Percentiles rank a stretch among this genome's conserved stretches.
Evolutionary conservation across 2,888 invertebrate genomes (phyloP).

Genomic region (Eudasyphora cyanicolor): DNA sequence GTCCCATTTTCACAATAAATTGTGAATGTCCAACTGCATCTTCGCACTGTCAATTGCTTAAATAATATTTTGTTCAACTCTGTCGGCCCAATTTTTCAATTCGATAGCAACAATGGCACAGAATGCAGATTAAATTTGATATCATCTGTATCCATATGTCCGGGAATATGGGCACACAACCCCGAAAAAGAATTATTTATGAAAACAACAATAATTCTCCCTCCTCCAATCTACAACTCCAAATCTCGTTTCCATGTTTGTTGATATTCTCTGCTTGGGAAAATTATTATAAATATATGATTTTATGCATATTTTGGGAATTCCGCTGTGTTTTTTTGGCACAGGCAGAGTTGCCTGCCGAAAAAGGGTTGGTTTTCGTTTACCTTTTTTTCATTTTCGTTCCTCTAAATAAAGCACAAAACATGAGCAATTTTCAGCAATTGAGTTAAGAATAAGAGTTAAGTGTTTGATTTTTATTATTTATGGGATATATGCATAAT

Average conservation of each 20-base stretch:
- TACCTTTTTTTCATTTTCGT: neutral
- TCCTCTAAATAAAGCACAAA: neutral
- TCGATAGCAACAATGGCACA: neutral
- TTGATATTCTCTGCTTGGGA: neutral
- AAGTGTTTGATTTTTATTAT: slow-evolving; percentile 32
- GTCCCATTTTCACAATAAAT: neutral
- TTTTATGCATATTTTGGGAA: slow-evolving; percentile 43
- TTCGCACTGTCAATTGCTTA: neutral
- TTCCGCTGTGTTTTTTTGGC: slow-evolving; percentile 28
- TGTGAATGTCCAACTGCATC: neutral
- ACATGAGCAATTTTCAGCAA: slow-evolving; percentile 13
- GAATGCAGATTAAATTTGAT: neutral
- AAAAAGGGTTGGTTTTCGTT: slow-evolving; percentile 7
- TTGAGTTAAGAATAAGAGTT: slow-evolving; percentile 20
- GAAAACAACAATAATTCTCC: too few relatives aligned
- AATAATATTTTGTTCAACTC: neutral
- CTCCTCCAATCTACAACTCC: neutral
- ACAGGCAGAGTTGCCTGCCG: neutral
- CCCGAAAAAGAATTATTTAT: slow-evolving; percentile 44
- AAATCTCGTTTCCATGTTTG: neutral
- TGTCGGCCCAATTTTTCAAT: neutral
- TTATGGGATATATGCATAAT: slow-evolving; percentile 8
- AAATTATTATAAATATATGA: slow-evolving; percentile 37
- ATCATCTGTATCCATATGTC: neutral
- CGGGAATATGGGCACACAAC: neutral